Percentiles rank a stretch among this genome's conserved stretches.
Conservation (phyloP, 2,113 vertebrate species). For the Nibea coibor region DNA sequence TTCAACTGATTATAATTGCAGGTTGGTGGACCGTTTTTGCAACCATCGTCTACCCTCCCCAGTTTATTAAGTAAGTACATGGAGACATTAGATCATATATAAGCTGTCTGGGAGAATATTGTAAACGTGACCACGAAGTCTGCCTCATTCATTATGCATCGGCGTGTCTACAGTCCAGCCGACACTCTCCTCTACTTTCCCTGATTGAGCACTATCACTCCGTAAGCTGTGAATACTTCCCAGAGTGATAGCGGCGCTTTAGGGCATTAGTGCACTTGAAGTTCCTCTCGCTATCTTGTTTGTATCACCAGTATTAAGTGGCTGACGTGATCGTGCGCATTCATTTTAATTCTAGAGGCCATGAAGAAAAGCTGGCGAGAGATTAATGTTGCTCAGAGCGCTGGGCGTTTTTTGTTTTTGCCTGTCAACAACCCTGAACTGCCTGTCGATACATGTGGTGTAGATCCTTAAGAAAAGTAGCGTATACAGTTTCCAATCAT, state of each 20-base stretch:
- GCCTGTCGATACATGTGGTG: neutral
- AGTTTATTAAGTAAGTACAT: neutral
- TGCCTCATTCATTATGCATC: slow-evolving; percentile 61
- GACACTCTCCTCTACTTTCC: slow-evolving; percentile 17
- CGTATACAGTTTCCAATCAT: neutral
- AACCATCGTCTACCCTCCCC: too few species aligned
- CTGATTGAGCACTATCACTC: slow-evolving; percentile 35
- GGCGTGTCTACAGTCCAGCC: slow-evolving; percentile 49
- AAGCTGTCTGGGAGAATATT: too few species aligned
- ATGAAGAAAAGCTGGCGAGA: neutral
- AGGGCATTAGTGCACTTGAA: neutral
- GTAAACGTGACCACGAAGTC: neutral
- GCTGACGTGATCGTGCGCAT: neutral
- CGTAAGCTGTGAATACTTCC: neutral
- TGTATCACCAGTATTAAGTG: neutral
- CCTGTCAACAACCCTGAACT: neutral
- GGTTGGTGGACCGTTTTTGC: neutral
- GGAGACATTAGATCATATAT: too few species aligned
- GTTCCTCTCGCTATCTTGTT: neutral
- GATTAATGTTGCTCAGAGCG: neutral
- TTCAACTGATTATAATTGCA: neutral
- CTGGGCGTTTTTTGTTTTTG: neutral
- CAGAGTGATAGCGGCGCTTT: neutral
- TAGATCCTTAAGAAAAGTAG: neutral
- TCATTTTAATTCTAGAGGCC: neutral